Evolutionary conservation across 2,113 vertebrate species (phyloP).

Genomic region (Ovis aries): ARS-UI_Ramb_v3.0 NC_056054.1:239214501-239215000

Average conservation of each 20-base stretch:
- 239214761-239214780: neutral
- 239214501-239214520: neutral
- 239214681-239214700: neutral
- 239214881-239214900: slow-evolving; percentile 1
- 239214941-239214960: slow-evolving; percentile 32
- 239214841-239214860: neutral
- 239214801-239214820: neutral
- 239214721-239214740: neutral
- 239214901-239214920: slow-evolving; percentile 28
- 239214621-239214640: neutral
- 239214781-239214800: neutral
- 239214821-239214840: neutral
- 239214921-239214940: neutral
- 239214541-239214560: neutral
- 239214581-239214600: neutral
- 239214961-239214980: slow-evolving; percentile 44
- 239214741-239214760: neutral
- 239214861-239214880: neutral
- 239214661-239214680: neutral
- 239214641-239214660: neutral
- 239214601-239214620: neutral
- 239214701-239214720: neutral
- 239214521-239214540: neutral
- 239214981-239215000: slow-evolving; percentile 43
- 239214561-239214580: neutral